phyloP scores from a whole-genome alignment of 64 coral and sea anemone genomes.

The Dendrophyllia cribrosa region DNA sequence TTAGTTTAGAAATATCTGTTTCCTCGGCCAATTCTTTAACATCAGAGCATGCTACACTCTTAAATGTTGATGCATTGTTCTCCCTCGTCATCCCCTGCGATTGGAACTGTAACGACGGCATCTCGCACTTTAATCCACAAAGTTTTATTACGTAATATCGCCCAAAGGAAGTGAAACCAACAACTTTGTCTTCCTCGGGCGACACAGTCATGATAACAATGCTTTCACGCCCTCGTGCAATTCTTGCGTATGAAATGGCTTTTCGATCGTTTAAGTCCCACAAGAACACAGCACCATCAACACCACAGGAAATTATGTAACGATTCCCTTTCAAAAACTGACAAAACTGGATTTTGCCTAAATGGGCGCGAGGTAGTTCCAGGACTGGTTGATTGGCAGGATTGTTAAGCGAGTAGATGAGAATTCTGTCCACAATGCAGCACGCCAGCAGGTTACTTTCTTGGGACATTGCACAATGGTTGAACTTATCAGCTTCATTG shows the following conservation, averaged over 20 bases:
- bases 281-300: conserved; percentile 37
- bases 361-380: conserved; percentile 13
- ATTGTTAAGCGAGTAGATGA: neutral
- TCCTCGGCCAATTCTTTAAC: neutral
- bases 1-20: neutral
- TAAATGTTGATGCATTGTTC: too few relatives aligned
- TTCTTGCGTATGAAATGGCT: neutral
- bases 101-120: neutral
- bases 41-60: neutral
- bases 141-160: neutral
- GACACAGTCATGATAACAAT: conserved; percentile 21
- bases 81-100: neutral
- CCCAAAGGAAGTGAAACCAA: conserved; percentile 19
- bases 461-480: conserved; percentile 14
- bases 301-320: conserved; percentile 38
- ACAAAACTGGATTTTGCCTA: conserved; percentile 44
- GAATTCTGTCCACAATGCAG: conserved; percentile 39
- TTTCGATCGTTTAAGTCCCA: conserved; percentile 41
- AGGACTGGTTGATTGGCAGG: too few relatives aligned
- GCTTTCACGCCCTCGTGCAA: neutral
- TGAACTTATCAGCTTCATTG: neutral
- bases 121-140: neutral
- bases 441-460: conserved; percentile 21
- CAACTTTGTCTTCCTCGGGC: conserved; percentile 1
- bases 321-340: conserved; percentile 24